These are phyloP conservation scores for Pangasius krempfi DNA, from an alignment of 2,797 vertebrate species.

Conservation along the genomic window DNA sequence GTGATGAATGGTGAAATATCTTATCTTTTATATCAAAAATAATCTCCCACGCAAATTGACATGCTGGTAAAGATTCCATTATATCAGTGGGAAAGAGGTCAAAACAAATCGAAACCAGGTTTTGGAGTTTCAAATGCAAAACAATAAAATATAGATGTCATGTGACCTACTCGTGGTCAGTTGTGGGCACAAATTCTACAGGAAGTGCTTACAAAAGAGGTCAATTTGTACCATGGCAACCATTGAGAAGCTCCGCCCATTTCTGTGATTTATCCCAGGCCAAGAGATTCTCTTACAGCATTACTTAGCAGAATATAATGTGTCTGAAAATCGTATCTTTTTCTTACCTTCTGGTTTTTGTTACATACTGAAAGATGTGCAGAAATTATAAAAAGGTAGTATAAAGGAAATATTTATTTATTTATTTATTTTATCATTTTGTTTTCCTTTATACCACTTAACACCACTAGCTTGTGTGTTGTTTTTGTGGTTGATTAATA, in stretches of 20 bases:
- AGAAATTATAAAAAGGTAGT: too few species aligned
- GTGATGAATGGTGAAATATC: neutral
- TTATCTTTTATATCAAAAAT: too few species aligned
- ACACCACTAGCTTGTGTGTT: neutral
- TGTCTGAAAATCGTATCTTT: neutral
- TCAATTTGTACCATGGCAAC: neutral
- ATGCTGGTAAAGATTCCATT: neutral
- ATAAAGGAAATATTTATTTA: too few species aligned
- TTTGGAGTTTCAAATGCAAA: neutral
- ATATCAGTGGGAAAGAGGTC: neutral
- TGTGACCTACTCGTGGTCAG: neutral
- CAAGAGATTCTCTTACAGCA: neutral
- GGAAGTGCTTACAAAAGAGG: neutral
- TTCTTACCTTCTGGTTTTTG: neutral
- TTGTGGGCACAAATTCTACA: neutral
- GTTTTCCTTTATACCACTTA: neutral
- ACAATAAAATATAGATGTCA: too few species aligned
- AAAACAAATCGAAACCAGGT: neutral
- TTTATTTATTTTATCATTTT: neutral
- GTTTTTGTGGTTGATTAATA: neutral
- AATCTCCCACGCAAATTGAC: neutral
- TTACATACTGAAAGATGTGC: neutral
- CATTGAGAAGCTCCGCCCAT: neutral
- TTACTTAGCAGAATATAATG: neutral
- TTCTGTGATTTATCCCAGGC: neutral